A percentile compares a stretch with the other conserved stretches of the same genome.
phyloP scores from a whole-genome alignment of 92 coral and sea anemone species.

The Virgularia gustaviana region DNA sequence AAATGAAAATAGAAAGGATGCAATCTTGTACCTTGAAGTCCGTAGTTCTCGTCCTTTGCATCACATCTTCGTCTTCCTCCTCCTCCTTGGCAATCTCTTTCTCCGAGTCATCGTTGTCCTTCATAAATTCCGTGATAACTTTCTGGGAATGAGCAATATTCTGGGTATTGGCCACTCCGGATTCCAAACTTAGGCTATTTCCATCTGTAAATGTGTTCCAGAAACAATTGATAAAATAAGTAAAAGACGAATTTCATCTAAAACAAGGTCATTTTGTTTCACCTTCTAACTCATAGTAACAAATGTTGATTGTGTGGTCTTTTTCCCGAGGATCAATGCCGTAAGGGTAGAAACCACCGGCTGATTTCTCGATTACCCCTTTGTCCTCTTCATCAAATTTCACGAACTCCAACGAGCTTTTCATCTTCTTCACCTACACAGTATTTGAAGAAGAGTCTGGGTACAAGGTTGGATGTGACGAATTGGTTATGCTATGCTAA shows the following conservation, averaged over 20 bases:
- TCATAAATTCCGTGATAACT: slow-evolving; percentile 88
- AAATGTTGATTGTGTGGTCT: slow-evolving; percentile 84
- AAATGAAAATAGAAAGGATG: too few relatives aligned
- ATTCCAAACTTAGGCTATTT: background rate
- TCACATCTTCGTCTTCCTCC: too few relatives aligned
- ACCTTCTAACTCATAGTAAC: slow-evolving; percentile 69
- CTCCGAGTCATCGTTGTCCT: slow-evolving; percentile 67
- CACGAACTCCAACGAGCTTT: slow-evolving; percentile 68
- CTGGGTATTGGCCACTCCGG: background rate
- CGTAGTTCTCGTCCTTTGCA: too few relatives aligned
- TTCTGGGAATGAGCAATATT: slow-evolving; percentile 61
- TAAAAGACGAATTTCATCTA: slow-evolving; percentile 20
- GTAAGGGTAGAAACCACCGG: slow-evolving; percentile 81
- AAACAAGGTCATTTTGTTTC: background rate
- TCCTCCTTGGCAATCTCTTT: slow-evolving; percentile 80
- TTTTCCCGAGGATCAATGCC: slow-evolving; percentile 72
- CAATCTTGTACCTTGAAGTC: too few relatives aligned
- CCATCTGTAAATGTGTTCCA: slow-evolving; percentile 7
- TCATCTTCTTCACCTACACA: slow-evolving; percentile 70
- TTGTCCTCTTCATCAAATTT: slow-evolving; percentile 96
- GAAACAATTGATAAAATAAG: too few relatives aligned
- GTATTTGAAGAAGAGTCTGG: background rate
- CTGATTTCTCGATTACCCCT: slow-evolving; percentile 78
- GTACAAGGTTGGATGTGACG: background rate
- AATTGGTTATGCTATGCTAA: too few relatives aligned